Base-by-base conservation (phyloP, 2,797 vertebrate species). In the Neoniphon sammara region DNA sequence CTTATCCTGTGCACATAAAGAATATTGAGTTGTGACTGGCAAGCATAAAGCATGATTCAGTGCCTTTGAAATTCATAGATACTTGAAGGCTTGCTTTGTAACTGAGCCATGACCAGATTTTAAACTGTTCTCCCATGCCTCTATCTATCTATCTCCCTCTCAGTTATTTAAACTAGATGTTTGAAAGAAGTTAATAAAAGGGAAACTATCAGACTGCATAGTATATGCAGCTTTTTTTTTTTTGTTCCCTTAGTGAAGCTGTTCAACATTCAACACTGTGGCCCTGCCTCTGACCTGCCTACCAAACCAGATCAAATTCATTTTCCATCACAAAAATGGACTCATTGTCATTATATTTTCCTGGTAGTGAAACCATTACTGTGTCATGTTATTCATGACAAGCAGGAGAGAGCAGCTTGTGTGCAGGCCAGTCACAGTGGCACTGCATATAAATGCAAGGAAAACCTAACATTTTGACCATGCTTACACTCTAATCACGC, bases 351-450 rank as follows among this genome's bases (percentile, higher is more conserved):
- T 67, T 49, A 36, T 72, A 78, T 86, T 81, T 70, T 56, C 50
- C 73, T 2, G 64, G 55, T 2, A 42, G 47, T 74, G 66, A 75
- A 85, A 70, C 72, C 62, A 55, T 56, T 70, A 49, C 59, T 36
- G 53, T 73, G 55, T 63, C 72, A 30, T 66, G 76, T 63, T 67
- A 18, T 60, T 85, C 74, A 78, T 85, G 66, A 82, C 75, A 76
- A 78, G 76, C 71, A 78, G 78, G 67, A 2, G 8, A 60, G 60
- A 60, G 59, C 31, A 20, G 56, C 1, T 6, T 54, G 25, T 21
- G 44, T 46, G 53, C 27, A 47, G 58, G 2, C 10, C 64, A 12
- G 75, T 65, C 67, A 39, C 70, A 60, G 62, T n/a, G 6, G 69
- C 65, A 11, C 61, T 25, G 73, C 57, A 73, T 86, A 66, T 65